A percentile compares a stretch with the other conserved stretches of the same genome.
Evolutionary conservation across 2,888 invertebrate genomes (phyloP).

Genomic region (Eudemis profundana): DNA sequence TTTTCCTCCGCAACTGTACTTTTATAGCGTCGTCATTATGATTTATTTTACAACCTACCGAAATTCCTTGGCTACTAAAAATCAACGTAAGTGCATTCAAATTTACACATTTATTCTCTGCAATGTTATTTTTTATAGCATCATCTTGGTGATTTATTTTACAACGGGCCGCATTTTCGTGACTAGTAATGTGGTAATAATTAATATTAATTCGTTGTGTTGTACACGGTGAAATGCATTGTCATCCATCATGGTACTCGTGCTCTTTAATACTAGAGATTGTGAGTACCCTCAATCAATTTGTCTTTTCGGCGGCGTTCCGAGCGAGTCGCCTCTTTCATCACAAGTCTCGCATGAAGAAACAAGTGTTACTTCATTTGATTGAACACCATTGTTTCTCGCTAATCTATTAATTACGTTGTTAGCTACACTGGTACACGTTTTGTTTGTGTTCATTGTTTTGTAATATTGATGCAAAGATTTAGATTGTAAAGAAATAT

Average conservation of each 20-base stretch:
- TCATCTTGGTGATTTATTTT: slow-evolving; percentile 62
- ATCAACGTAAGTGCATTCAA: slow-evolving; percentile 59
- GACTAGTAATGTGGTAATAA: slow-evolving; percentile 78
- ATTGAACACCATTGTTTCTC: slow-evolving; percentile 49
- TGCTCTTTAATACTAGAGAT: slow-evolving; percentile 59
- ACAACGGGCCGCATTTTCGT: slow-evolving; percentile 60
- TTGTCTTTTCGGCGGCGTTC: slow-evolving; percentile 65
- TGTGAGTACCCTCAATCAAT: slow-evolving; percentile 69
- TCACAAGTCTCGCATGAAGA: slow-evolving; percentile 53
- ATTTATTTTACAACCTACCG: slow-evolving; percentile 59
- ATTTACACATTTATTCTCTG: slow-evolving; percentile 49
- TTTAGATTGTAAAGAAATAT: not conserved
- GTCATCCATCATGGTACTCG: slow-evolving; percentile 82
- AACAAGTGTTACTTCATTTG: slow-evolving; percentile 50
- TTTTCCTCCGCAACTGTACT: slow-evolving; percentile 44
- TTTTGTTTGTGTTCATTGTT: slow-evolving; percentile 10
- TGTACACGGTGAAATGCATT: slow-evolving; percentile 64
- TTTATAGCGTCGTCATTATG: slow-evolving; percentile 55
- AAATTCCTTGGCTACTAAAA: slow-evolving; percentile 60
- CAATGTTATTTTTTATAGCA: slow-evolving; percentile 50
- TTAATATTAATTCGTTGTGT: slow-evolving; percentile 77
- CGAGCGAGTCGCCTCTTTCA: slow-evolving; percentile 65
- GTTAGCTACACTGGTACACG: slow-evolving; percentile 5
- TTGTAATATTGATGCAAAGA: not conserved
- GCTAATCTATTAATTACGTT: slow-evolving; percentile 31